phyloP scores from a whole-genome alignment of 2,888 invertebrate species.

The Drosophila prolongata region DNA sequence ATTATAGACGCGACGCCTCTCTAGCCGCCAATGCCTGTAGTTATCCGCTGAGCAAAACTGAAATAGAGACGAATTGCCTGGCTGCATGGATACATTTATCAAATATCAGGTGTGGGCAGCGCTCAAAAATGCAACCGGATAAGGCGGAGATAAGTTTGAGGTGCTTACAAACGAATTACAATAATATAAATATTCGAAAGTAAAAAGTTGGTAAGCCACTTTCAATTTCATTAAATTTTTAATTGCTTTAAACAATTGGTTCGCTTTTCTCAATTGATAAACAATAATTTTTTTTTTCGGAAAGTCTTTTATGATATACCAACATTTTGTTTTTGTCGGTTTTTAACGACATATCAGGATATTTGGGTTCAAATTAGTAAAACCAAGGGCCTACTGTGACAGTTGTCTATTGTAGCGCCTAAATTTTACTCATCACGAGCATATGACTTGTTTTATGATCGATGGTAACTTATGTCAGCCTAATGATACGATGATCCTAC shows the following conservation, averaged over 20 bases:
- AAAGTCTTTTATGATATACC: too few species aligned
- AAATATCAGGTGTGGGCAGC: conserved; percentile 32
- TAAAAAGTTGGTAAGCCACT: background rate
- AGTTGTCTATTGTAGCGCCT: background rate
- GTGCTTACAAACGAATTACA: background rate
- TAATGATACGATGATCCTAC: conserved; percentile 16
- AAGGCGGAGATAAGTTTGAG: background rate
- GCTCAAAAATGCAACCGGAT: background rate
- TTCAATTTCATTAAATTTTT: background rate
- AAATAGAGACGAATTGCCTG: conserved; percentile 18
- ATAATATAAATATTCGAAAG: background rate
- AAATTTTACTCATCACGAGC: conserved; percentile 8
- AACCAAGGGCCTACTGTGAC: background rate
- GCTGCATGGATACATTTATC: conserved; percentile 8
- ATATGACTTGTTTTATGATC: conserved; percentile 32
- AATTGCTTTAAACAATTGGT: too few species aligned
- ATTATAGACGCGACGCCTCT: conserved; percentile 50
- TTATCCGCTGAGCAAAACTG: conserved; percentile 38
- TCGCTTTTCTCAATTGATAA: background rate
- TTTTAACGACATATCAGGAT: background rate
- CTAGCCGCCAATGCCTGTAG: conserved; percentile 14
- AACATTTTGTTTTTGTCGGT: too few species aligned
- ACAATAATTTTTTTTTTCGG: too few species aligned
- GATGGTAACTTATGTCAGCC: conserved; percentile 20
- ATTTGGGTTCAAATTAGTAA: background rate